A percentile compares a stretch with the other conserved stretches of the same genome.
Conservation (phyloP, 1,140 invertebrate species). For the Drosophila fuyamai region DNA sequence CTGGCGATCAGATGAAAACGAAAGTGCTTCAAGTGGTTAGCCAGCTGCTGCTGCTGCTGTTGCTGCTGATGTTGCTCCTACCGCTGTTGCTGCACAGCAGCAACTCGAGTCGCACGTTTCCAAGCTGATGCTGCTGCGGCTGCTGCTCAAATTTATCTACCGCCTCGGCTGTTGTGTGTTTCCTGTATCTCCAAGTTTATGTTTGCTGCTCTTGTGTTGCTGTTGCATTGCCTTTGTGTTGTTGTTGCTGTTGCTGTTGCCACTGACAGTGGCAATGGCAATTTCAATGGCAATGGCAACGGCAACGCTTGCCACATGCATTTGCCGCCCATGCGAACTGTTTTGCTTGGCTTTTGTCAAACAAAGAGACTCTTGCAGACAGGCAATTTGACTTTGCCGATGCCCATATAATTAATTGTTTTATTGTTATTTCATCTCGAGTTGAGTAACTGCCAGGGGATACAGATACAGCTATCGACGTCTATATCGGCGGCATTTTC, state of each 20-base stretch:
- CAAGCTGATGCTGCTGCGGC: conserved; percentile 29
- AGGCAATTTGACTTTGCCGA: conserved; percentile 44
- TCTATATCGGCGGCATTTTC: conserved; percentile 9
- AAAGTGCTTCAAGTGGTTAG: conserved; percentile 78
- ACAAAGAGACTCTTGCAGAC: conserved; percentile 45
- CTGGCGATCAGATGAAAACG: conserved; percentile 79
- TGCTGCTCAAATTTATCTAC: conserved; percentile 52
- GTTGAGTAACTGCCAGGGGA: conserved; percentile 27
- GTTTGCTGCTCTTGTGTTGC: conserved; percentile 34
- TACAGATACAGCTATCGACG: conserved; percentile 3
- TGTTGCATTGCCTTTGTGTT: conserved; percentile 1
- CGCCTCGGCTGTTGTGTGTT: conserved; percentile 39
- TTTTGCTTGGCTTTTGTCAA: conserved; percentile 67
- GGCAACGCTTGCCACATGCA: conserved; percentile 47
- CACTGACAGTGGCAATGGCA: conserved; percentile 62
- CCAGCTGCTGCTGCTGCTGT: conserved; percentile 48
- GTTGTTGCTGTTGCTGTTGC: conserved; percentile 28
- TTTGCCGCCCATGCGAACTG: conserved; percentile 62
- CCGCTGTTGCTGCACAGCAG: conserved; percentile 23
- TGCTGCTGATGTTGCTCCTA: conserved; percentile 33
- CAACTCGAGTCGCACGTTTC: conserved; percentile 60
- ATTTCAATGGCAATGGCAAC: conserved; percentile 57
- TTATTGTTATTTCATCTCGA: conserved; percentile 40
- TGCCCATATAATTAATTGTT: conserved; percentile 48
- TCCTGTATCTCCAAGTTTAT: conserved; percentile 69